phyloP scores from a whole-genome alignment of 2,797 vertebrate species.

The Discoglossus pictus region DNA sequence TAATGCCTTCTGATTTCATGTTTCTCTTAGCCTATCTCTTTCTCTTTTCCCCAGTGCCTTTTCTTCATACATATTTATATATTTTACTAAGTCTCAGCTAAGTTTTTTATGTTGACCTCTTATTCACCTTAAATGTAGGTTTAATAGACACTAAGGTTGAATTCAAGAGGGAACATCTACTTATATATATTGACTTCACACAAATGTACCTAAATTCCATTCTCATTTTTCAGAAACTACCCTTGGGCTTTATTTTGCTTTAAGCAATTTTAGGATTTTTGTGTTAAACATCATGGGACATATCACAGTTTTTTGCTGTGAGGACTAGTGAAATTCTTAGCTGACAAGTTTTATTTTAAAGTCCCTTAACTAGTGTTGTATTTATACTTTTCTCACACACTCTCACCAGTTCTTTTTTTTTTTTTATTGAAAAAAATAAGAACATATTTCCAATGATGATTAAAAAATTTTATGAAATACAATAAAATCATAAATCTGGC shows the following conservation, averaged over 20 bases:
- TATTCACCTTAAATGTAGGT: slow-evolving; percentile 47
- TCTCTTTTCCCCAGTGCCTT: slow-evolving; percentile 33
- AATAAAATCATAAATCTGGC: slow-evolving; percentile 52
- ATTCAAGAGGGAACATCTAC: slow-evolving; percentile 45
- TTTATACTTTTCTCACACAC: neutral
- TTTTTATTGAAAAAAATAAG: neutral
- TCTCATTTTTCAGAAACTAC: slow-evolving; percentile 37
- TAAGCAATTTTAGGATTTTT: slow-evolving; percentile 20
- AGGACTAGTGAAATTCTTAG: slow-evolving; percentile 11
- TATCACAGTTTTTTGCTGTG: slow-evolving; percentile 12
- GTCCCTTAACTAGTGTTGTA: neutral
- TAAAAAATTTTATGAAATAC: neutral
- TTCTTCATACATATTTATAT: slow-evolving; percentile 46
- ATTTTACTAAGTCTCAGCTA: slow-evolving; percentile 36
- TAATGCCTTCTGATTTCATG: slow-evolving; percentile 33
- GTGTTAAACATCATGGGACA: slow-evolving; percentile 41
- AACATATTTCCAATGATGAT: too few species aligned
- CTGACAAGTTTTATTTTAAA: slow-evolving; percentile 10
- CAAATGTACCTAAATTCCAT: slow-evolving; percentile 48
- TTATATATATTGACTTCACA: slow-evolving; percentile 50
- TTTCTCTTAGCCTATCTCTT: slow-evolving; percentile 29
- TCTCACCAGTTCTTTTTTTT: neutral
- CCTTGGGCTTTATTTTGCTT: slow-evolving; percentile 43
- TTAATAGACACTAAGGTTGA: slow-evolving; percentile 40
- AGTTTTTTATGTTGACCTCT: slow-evolving; percentile 37